Conservation (phyloP, 2,113 vertebrate species). For the Charina bottae region DNA sequence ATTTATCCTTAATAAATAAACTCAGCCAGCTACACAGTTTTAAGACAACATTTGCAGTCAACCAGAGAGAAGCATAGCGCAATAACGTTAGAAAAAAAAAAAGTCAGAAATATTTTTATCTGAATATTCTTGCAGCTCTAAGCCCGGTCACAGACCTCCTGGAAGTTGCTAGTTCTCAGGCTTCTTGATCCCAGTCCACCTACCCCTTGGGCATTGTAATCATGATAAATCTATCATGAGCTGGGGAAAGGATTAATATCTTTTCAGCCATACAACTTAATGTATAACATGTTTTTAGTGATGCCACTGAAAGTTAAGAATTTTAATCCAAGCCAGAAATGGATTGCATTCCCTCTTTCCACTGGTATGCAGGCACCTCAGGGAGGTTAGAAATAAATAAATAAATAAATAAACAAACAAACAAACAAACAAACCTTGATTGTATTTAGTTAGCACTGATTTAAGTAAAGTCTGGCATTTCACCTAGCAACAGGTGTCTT, state of each 20-base stretch:
- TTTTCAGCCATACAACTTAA: background rate
- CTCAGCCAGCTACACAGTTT: background rate
- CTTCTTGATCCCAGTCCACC: background rate
- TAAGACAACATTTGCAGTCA: background rate
- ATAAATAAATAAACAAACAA: background rate
- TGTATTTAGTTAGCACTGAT: background rate
- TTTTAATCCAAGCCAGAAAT: background rate
- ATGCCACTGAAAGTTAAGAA: background rate
- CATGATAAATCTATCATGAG: background rate
- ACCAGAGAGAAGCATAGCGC: background rate
- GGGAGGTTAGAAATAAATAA: background rate
- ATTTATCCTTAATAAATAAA: background rate
- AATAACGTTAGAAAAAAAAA: background rate
- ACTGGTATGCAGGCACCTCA: background rate
- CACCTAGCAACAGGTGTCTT: background rate
- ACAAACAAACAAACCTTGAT: too few species aligned
- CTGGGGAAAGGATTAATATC: background rate
- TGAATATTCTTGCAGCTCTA: background rate
- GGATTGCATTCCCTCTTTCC: background rate
- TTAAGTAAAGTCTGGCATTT: background rate
- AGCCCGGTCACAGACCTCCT: background rate
- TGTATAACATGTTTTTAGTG: background rate
- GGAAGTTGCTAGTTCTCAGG: background rate
- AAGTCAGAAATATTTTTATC: background rate
- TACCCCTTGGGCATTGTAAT: background rate